Evolutionary conservation across 1,140 invertebrate genomes (phyloP).

Genomic region (Proctacanthus coquilletti): DNA sequence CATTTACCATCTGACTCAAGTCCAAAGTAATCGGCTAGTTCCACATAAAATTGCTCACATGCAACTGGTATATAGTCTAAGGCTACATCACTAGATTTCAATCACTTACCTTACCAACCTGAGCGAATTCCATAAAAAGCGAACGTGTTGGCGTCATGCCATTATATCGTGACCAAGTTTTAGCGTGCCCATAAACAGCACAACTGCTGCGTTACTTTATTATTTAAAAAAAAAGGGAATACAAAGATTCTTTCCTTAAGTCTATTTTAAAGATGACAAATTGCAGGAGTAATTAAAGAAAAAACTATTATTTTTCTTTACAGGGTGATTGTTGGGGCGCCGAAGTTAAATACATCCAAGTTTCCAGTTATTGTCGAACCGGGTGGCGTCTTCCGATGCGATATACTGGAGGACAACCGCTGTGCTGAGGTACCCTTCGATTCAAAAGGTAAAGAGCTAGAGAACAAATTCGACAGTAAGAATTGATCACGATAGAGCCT

Average conservation of each 20-base stretch:
- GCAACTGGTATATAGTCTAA: too few species aligned
- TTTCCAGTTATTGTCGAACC: slow-evolving; percentile 37
- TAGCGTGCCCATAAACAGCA: background rate
- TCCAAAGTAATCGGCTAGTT: too few species aligned
- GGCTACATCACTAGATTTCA: too few species aligned
- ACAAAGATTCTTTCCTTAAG: too few species aligned
- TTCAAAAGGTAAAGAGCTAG: slow-evolving; percentile 47
- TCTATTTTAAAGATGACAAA: too few species aligned
- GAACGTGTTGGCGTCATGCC: too few species aligned
- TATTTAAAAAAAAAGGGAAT: too few species aligned
- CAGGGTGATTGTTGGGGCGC: slow-evolving; percentile 70
- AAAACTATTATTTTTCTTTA: slow-evolving; percentile 15
- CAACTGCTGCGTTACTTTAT: slow-evolving; percentile 3
- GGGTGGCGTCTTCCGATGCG: slow-evolving; percentile 67
- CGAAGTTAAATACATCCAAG: slow-evolving; percentile 49
- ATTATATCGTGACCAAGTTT: background rate
- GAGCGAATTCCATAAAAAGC: too few species aligned
- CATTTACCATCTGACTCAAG: too few species aligned
- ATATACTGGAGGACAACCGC: slow-evolving; percentile 34
- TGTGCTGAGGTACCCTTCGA: slow-evolving; percentile 61
- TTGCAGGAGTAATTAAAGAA: background rate
- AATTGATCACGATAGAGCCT: background rate
- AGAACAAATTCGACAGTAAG: background rate
- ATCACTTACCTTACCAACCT: too few species aligned
- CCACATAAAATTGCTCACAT: too few species aligned